Evolutionary conservation across 2,113 vertebrate genomes (phyloP).

Genomic region (Pseudonaja textilis): DNA sequence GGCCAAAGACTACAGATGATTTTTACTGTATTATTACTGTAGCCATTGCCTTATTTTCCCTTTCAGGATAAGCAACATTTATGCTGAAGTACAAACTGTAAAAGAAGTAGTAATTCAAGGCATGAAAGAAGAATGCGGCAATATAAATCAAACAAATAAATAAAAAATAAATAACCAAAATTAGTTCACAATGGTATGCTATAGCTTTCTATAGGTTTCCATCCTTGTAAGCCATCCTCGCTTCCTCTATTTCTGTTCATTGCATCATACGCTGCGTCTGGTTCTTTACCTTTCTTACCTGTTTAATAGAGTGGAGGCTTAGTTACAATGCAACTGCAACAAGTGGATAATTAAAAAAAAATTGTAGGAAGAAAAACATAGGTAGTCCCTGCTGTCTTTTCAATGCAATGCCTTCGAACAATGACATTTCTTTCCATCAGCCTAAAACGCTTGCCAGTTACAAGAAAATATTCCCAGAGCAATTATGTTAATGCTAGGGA

Average conservation of each 20-base stretch:
- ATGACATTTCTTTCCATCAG: slow-evolving; percentile 56
- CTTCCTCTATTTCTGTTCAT: neutral
- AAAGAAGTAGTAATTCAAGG: neutral
- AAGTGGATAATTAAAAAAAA: slow-evolving; percentile 28
- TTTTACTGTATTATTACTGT: neutral
- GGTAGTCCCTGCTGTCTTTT: slow-evolving; percentile 25
- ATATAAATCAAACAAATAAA: too few relatives aligned
- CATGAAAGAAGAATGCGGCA: neutral
- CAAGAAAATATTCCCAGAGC: slow-evolving; percentile 54
- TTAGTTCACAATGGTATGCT: neutral
- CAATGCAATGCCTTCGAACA: neutral
- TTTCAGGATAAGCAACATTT: neutral
- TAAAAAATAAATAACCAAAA: neutral
- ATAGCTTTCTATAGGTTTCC: neutral
- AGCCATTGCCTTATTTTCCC: neutral
- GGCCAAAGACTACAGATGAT: neutral
- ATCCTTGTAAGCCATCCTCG: neutral
- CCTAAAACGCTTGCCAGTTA: slow-evolving; percentile 41
- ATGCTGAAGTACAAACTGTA: neutral
- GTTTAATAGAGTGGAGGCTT: neutral
- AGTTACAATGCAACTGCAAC: neutral
- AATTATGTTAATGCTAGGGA: slow-evolving; percentile 58
- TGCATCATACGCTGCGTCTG: neutral
- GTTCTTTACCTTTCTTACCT: neutral
- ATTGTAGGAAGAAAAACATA: slow-evolving; percentile 25